Percentiles rank a stretch among this genome's conserved stretches.
Evolutionary conservation across 2,888 invertebrate genomes (phyloP).

Genomic region (Lochmaea crataegi): DNA sequence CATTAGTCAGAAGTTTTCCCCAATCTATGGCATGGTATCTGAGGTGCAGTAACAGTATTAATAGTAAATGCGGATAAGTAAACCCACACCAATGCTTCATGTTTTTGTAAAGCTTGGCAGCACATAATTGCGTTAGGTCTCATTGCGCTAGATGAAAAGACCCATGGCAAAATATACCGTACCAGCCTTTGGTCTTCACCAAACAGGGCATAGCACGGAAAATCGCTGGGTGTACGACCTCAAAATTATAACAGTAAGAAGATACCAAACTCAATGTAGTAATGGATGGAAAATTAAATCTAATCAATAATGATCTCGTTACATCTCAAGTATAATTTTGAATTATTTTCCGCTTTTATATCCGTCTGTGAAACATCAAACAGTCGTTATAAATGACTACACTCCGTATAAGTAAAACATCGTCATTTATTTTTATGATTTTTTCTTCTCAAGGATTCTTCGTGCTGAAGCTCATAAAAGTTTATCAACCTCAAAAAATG

Average conservation of each 20-base stretch:
- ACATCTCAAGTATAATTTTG: neutral
- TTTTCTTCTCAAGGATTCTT: neutral
- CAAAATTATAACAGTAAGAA: neutral
- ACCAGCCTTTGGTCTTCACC: too few species aligned
- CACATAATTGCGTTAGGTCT: too few species aligned
- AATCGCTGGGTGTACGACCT: too few species aligned
- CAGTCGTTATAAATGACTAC: neutral
- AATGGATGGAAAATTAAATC: neutral
- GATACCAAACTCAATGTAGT: neutral
- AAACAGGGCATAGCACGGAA: too few species aligned
- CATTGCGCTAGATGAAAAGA: too few species aligned
- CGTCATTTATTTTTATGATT: constrained; percentile 6
- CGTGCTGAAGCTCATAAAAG: neutral
- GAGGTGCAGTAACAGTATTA: too few species aligned
- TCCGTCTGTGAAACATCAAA: neutral
- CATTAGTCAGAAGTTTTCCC: too few species aligned
- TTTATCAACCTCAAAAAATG: constrained; percentile 7
- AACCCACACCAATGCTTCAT: too few species aligned
- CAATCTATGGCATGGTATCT: too few species aligned
- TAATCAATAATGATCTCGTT: neutral
- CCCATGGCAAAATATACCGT: too few species aligned
- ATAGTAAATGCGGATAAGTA: too few species aligned
- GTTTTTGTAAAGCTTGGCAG: too few species aligned
- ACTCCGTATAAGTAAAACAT: neutral
- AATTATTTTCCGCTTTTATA: neutral